Evolutionary conservation across 1,140 invertebrate genomes (phyloP).

Genomic region (Bemisia tabaci): DNA sequence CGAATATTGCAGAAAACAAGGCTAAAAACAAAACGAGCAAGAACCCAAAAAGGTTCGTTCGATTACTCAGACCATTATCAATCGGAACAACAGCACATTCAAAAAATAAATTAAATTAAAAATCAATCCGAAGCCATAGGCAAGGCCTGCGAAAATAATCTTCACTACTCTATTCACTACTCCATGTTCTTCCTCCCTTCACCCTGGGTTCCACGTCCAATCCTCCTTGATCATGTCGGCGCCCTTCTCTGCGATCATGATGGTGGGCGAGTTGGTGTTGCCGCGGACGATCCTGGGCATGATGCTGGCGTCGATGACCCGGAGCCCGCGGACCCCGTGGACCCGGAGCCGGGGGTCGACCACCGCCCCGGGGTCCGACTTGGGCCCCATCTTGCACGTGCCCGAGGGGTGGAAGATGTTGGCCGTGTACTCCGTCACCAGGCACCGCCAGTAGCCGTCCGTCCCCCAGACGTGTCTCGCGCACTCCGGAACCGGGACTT

Average conservation of each 20-base stretch:
- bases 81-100: too few relatives aligned
- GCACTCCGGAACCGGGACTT: constrained; percentile 56
- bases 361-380: constrained; percentile 31
- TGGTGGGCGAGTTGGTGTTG: constrained; percentile 38
- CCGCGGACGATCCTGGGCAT: constrained; percentile 38
- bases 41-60: too few relatives aligned
- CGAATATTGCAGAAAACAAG: too few relatives aligned
- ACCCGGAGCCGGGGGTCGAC: constrained; percentile 34
- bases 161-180: too few relatives aligned
- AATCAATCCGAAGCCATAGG: too few relatives aligned
- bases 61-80: too few relatives aligned
- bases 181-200: too few relatives aligned
- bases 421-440: constrained; percentile 61
- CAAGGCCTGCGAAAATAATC: too few relatives aligned
- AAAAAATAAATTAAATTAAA: too few relatives aligned
- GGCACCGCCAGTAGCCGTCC: constrained; percentile 74
- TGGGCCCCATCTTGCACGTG: constrained; percentile 37
- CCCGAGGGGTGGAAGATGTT: constrained; percentile 72
- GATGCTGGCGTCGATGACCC: constrained; percentile 34
- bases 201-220: constrained; percentile 18
- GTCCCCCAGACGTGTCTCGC: constrained; percentile 56
- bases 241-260: constrained; percentile 44
- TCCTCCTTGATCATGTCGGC: constrained; percentile 35
- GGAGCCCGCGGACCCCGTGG: constrained; percentile 28
- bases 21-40: too few relatives aligned